These are phyloP conservation scores for Diceros bicornis DNA, from an alignment of 2,797 vertebrate genomes.

Conservation along the genomic window DNA sequence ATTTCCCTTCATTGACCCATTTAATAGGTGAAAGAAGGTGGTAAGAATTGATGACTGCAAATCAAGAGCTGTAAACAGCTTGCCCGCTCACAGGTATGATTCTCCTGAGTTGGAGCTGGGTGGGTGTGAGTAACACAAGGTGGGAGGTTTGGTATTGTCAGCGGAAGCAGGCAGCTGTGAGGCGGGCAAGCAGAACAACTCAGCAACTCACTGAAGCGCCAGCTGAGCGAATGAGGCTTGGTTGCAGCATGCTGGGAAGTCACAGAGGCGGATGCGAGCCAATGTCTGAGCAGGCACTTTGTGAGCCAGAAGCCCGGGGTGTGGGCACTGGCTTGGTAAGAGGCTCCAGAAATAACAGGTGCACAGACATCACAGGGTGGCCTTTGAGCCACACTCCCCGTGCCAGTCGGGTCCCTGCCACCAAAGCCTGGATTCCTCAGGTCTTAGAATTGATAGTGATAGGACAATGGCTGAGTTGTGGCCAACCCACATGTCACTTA, in stretches of 20 bases:
- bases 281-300: not conserved
- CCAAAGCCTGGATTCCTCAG: not conserved
- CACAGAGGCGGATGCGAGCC: not conserved
- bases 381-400: not conserved
- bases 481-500: not conserved
- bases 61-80: not conserved
- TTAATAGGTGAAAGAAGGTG: not conserved
- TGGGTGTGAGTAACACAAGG: not conserved
- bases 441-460: not conserved
- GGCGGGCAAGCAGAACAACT: not conserved
- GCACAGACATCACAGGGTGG: not conserved
- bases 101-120: not conserved
- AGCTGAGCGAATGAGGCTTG: not conserved
- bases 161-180: not conserved
- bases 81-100: not conserved
- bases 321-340: not conserved
- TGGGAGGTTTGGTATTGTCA: not conserved
- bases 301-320: not conserved
- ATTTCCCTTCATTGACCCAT: not conserved
- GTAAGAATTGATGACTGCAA: not conserved
- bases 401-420: not conserved
- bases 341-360: conserved; percentile 54
- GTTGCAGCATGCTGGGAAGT: not conserved
- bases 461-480: not conserved
- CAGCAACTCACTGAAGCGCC: fast-evolving